A percentile compares a stretch with the other conserved stretches of the same genome.
Conservation (phyloP, 1,140 invertebrate genomes). For the Drosophila simulans region DNA sequence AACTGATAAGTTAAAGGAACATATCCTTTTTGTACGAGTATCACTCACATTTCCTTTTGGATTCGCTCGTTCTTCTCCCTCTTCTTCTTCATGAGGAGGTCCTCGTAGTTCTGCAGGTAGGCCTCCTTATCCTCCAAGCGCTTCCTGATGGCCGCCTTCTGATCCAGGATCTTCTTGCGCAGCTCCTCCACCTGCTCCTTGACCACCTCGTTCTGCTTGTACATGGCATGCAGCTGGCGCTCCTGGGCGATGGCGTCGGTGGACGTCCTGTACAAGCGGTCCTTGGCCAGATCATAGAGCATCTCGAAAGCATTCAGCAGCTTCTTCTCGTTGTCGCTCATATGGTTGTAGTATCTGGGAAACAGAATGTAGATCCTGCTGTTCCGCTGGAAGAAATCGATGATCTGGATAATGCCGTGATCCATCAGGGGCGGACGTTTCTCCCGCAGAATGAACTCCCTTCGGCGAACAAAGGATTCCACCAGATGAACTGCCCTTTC, state of each 20-base stretch:
- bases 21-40: background rate
- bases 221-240: constrained; percentile 42
- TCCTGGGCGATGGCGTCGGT: constrained; percentile 43
- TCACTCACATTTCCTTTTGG: constrained; percentile 48
- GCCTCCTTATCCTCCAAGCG: constrained; percentile 22
- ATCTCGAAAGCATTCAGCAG: constrained; percentile 42
- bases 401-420: constrained; percentile 58
- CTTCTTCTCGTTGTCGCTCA: constrained; percentile 12
- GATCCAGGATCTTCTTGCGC: constrained; percentile 12
- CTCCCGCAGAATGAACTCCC: constrained; percentile 40
- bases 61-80: constrained; percentile 30
- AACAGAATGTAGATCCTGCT: constrained; percentile 30
- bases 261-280: constrained; percentile 37
- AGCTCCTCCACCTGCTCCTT: constrained; percentile 17
- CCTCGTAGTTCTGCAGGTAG: constrained; percentile 16
- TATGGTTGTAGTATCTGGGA: constrained; percentile 7
- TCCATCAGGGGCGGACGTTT: constrained; percentile 48
- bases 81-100: constrained; percentile 29
- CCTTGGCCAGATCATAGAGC: constrained; percentile 31
- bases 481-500: constrained; percentile 32
- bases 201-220: constrained; percentile 32
- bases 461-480: constrained; percentile 40
- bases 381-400: constrained; percentile 64
- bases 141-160: constrained; percentile 10
- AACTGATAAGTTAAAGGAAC: background rate